Evolutionary conservation across 2,113 vertebrate species (phyloP), one percentile per base, ranked within the genome.

Genomic region (Cepphus grylle): DNA sequence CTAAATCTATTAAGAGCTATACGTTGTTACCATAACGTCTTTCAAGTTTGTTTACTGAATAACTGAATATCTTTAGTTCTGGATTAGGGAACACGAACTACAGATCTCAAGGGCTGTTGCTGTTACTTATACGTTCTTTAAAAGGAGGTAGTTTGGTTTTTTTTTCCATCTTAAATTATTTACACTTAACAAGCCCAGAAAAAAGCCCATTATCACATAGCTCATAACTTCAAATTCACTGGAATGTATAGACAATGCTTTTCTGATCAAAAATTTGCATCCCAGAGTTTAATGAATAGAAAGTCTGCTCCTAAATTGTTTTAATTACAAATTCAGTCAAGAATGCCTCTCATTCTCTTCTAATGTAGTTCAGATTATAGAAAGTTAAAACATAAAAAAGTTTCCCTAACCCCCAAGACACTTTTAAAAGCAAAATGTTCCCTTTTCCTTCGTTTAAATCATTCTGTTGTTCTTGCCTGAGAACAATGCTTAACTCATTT

Each of bases 81-180:
- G 85, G 66, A 49, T 90, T 92, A 81, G 76, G 53, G 90, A 70
- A 43, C 56, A 42, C 9, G 29, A 96, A 91, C 62, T 95, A 86
- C 53, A 80, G 84, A 85, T 96, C 55, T 69, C 65, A 93, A 66
- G 34, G 36, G 40, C 16, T 82, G 45, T 20, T 0, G 0, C 58
- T 90, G 86, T 95, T 96, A 89, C 90, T 96, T 92, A 93, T 72
- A 42, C 32, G 5, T 20, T 89, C 88, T 92, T 96, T 95, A 94
- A 94, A 96, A 92, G 4, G 27, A 67, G 9, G n/a, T 74, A 69
- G 20, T 42, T 91, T 40, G n/a, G n/a, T 40, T 86, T 83, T 61
- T 62, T 89, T 96, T 95, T 95, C 27, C 20, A 55, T 93, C 49
- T 94, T 87, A 92, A 96, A 96, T 95, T 93, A 97, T 97, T 98